These are phyloP conservation scores for Notothenia rossii DNA, from an alignment of 2,113 vertebrate genomes.

Conservation along the genomic window DNA sequence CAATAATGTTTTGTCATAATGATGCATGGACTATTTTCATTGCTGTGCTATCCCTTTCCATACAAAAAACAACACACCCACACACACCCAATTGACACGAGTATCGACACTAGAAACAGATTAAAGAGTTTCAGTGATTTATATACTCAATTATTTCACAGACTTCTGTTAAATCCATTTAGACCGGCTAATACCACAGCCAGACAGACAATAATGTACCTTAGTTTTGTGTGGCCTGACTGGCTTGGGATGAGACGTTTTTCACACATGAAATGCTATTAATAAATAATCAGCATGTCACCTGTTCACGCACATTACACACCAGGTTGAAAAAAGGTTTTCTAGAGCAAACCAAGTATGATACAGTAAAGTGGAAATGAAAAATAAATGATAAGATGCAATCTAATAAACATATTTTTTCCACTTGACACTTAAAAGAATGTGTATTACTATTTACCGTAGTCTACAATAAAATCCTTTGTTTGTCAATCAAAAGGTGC, in stretches of 20 bases:
- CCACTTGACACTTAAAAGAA: background rate
- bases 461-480: background rate
- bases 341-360: background rate
- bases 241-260: background rate
- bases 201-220: background rate
- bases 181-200: background rate
- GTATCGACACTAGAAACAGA: background rate
- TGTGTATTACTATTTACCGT: background rate
- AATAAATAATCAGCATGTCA: background rate
- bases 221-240: background rate
- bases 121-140: background rate
- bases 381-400: background rate
- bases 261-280: background rate
- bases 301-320: background rate
- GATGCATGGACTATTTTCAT: slow-evolving; percentile 16
- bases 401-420: background rate
- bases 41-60: background rate
- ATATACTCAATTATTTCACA: background rate
- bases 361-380: background rate
- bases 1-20: slow-evolving; percentile 6
- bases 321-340: background rate
- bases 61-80: background rate
- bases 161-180: background rate
- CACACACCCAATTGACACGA: too few relatives aligned
- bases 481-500: background rate